Base-by-base conservation (phyloP, 2,797 vertebrate species). In the Atherinosoma microstoma region DNA sequence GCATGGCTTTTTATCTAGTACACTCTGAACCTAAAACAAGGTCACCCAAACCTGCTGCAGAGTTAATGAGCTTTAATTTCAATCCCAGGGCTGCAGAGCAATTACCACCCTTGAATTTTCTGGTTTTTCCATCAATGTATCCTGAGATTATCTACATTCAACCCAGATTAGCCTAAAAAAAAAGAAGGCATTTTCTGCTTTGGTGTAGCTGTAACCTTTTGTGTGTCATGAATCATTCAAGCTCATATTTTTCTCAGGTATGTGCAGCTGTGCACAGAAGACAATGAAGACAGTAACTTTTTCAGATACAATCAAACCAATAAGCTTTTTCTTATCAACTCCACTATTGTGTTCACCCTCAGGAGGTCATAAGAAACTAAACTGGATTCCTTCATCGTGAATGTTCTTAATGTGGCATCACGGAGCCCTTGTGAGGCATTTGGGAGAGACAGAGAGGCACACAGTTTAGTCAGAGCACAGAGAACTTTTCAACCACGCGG, bases 361-460 rank as follows among this genome's bases (percentile, higher is more conserved):
- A 70, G 79, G 82, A 78, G 61, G 61, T 84, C 85, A 90, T 58
- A 73, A 87, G 87, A 86, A 81, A 83, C 67, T 65, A 82, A 87
- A 91, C 87, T 69, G 47, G 81, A 90, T 91, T 92, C 84, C 67
- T 90, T 78, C 71, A 65, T 71, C 20, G 53, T 73, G 61, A 78
- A 74, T 57, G 59, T 53, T 82, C 81, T 73, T 64, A 73, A 76
- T 79, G 47, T 53, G 59, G 29, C 59, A 63, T 60, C n/a, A 3
- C 7, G 2, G n/a, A 77, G 64, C 35, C 47, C 40, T 82, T 83
- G 62, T 29, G 42, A 85, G 79, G 64, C 76, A 58, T 78, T 73
- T 73, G 9, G 8, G 62, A 58, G 70, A 80, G 53, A 85, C 76
- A 60, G 32, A 73, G 70, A 80, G 58, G 29, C 53, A 54, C 45